A percentile compares a stretch with the other conserved stretches of the same genome.
Evolutionary conservation across 2,888 invertebrate genomes (phyloP).

Genomic region (Apodemia mormo): DNA sequence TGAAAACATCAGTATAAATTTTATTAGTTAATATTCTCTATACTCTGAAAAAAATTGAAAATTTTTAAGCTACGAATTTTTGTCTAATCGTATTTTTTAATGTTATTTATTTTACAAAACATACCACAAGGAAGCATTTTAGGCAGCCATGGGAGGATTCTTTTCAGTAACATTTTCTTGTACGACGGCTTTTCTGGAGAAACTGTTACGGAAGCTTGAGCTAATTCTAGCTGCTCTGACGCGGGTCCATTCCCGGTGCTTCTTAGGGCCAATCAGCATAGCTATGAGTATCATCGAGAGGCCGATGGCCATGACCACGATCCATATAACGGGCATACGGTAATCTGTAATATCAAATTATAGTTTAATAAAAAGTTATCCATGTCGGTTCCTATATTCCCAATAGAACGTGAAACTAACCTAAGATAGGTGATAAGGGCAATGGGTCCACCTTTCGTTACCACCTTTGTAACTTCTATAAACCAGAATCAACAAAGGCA

Average conservation of each 20-base stretch:
- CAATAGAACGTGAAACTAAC: too few relatives aligned
- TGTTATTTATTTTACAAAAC: neutral
- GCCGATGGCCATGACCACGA: conserved; percentile 40
- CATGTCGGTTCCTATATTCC: too few relatives aligned
- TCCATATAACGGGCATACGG: conserved; percentile 39
- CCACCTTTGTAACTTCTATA: too few relatives aligned
- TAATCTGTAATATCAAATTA: conserved; percentile 38
- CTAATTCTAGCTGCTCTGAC: conserved; percentile 44
- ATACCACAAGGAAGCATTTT: conserved; percentile 14
- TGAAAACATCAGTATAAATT: too few relatives aligned
- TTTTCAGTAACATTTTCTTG: conserved; percentile 24
- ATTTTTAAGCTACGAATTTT: too few relatives aligned
- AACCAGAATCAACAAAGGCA: too few relatives aligned
- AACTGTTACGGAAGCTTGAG: conserved; percentile 39
- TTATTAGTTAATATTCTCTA: too few relatives aligned
- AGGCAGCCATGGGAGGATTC: conserved; percentile 37
- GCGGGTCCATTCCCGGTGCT: conserved; percentile 54
- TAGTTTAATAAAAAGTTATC: neutral
- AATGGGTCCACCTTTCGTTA: too few relatives aligned
- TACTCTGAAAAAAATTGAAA: too few relatives aligned
- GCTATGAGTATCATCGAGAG: conserved; percentile 41
- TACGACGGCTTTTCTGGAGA: conserved; percentile 40
- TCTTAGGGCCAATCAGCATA: conserved; percentile 46
- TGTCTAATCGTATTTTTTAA: too few relatives aligned
- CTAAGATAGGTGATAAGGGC: too few relatives aligned